Evolutionary conservation across 2,888 invertebrate genomes (phyloP).

Genomic region (Hirtodrosophila duncani): DNA sequence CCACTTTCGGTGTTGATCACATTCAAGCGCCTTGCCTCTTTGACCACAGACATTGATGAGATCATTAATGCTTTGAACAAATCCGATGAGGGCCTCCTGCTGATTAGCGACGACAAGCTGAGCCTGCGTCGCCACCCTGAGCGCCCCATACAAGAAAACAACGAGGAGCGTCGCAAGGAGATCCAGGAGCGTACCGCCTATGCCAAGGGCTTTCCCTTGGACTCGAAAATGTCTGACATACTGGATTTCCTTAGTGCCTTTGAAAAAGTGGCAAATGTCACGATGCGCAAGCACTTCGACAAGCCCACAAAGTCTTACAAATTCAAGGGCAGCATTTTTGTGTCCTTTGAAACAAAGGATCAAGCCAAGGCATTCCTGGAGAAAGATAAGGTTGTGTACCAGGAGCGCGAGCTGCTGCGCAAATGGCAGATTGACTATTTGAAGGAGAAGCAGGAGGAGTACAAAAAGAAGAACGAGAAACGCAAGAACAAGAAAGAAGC

Average conservation of each 20-base stretch:
- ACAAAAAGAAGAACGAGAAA: constrained; percentile 81
- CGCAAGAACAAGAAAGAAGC: constrained; percentile 75
- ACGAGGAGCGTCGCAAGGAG: constrained; percentile 89
- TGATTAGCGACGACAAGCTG: constrained; percentile 81
- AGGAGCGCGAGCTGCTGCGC: constrained; percentile 82
- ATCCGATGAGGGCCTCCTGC: constrained; percentile 85
- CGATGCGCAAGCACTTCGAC: constrained; percentile 82
- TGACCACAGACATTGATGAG: constrained; percentile 84
- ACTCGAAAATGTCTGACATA: constrained; percentile 84
- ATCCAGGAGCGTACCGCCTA: constrained; percentile 88
- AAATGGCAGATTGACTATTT: constrained; percentile 86
- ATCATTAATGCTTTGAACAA: constrained; percentile 88
- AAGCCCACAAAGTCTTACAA: constrained; percentile 82
- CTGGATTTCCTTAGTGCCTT: constrained; percentile 85
- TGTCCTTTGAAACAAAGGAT: constrained; percentile 89
- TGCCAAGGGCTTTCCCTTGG: constrained; percentile 90
- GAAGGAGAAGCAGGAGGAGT: constrained; percentile 84
- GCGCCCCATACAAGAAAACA: constrained; percentile 86
- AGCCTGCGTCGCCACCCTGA: constrained; percentile 85
- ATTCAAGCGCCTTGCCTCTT: constrained; percentile 89
- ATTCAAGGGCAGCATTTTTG: constrained; percentile 96
- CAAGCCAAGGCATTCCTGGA: constrained; percentile 88
- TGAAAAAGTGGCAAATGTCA: constrained; percentile 85
- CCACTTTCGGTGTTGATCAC: constrained; percentile 89
- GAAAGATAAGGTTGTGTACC: constrained; percentile 84